Evolutionary conservation across 2,888 invertebrate species (phyloP).

Genomic region (Acrobasis suavella): DNA sequence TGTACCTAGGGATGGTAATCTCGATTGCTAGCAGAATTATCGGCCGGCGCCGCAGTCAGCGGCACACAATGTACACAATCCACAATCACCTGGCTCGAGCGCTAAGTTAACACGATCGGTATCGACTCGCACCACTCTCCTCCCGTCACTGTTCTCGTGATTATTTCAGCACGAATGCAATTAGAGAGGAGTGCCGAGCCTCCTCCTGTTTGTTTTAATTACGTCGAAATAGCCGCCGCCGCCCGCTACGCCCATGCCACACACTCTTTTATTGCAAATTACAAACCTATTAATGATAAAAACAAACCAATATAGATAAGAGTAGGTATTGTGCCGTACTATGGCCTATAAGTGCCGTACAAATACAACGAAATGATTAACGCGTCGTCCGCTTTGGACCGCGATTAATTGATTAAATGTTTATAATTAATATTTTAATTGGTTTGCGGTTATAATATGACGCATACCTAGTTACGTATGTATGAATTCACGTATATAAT

Average conservation of each 20-base stretch:
- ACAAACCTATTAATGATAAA: constrained; percentile 68
- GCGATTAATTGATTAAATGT: too few species aligned
- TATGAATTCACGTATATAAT: too few species aligned
- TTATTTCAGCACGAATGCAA: constrained; percentile 78
- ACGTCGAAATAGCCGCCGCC: constrained; percentile 70
- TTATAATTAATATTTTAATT: too few species aligned
- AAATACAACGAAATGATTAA: too few species aligned
- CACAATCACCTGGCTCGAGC: constrained; percentile 20
- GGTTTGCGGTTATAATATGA: too few species aligned
- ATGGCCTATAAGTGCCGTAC: too few species aligned
- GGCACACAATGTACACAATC: constrained; percentile 17
- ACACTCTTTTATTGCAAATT: constrained; percentile 71
- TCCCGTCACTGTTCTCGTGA: constrained; percentile 65
- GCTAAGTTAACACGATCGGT: constrained; percentile 23
- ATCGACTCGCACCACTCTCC: constrained; percentile 45
- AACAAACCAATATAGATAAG: constrained; percentile 49
- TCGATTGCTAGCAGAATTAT: constrained; percentile 1
- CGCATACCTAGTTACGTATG: too few species aligned
- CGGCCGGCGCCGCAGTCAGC: constrained; percentile 1
- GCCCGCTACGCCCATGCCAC: constrained; percentile 35
- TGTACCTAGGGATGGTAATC: background rate
- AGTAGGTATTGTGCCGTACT: too few species aligned
- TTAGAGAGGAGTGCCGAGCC: constrained; percentile 76
- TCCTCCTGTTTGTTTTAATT: constrained; percentile 81
- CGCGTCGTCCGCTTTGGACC: too few species aligned